These are phyloP conservation scores for Andrena flavipes DNA, from an alignment of 2,888 invertebrate genomes.

Conservation along the genomic window DNA sequence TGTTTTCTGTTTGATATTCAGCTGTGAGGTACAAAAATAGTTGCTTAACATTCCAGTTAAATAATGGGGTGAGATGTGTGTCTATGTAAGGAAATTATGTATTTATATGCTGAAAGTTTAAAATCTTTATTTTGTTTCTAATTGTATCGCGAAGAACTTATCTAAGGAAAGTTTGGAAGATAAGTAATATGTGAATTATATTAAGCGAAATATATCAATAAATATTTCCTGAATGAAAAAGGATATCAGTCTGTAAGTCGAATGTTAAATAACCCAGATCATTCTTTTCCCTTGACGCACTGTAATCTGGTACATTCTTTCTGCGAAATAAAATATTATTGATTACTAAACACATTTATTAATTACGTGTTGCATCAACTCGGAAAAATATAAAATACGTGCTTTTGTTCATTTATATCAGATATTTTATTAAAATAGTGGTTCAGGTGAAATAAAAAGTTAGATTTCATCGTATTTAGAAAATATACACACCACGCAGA, in stretches of 20 bases:
- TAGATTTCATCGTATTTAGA: too few species aligned
- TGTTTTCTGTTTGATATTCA: conserved; percentile 95
- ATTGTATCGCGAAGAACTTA: too few species aligned
- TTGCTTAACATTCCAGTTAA: conserved; percentile 99
- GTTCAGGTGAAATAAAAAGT: too few species aligned
- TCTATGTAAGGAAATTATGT: conserved; percentile 71
- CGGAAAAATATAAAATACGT: not conserved
- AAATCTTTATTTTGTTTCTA: too few species aligned
- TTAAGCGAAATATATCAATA: not conserved
- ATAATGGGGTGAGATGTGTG: conserved; percentile 91
- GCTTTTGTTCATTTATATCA: not conserved
- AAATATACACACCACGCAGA: not conserved
- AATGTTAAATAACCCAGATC: conserved; percentile 98
- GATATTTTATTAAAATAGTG: not conserved
- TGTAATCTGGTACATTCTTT: conserved; percentile 98
- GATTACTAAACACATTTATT: conserved; percentile 2
- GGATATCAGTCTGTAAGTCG: conserved; percentile 95
- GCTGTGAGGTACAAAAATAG: conserved; percentile 98
- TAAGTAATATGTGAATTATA: not conserved
- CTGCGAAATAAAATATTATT: conserved; percentile 85
- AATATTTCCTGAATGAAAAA: conserved; percentile 77
- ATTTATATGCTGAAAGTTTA: not conserved
- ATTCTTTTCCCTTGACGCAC: conserved; percentile 96
- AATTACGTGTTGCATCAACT: not conserved
- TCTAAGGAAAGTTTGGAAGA: not conserved